Conservation (phyloP, 2,113 vertebrate genomes). For the Ammodytes marinus region DNA sequence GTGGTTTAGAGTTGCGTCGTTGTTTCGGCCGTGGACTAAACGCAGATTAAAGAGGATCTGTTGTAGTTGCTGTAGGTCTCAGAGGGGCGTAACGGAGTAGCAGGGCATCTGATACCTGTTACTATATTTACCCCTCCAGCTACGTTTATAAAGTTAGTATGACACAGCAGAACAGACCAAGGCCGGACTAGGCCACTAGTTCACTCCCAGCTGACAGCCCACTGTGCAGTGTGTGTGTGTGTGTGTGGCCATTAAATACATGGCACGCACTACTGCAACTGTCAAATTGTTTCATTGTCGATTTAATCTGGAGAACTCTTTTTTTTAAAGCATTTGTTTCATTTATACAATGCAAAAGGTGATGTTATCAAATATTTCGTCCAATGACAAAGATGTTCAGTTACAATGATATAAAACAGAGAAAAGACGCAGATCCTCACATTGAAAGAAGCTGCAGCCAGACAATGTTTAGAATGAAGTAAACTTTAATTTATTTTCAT, state of each 20-base stretch:
- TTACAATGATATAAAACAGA: no score
- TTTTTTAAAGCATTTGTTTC: no score
- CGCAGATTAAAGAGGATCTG: constrained; percentile 10
- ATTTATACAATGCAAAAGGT: neutral
- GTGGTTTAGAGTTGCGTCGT: neutral
- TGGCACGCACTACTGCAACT: neutral
- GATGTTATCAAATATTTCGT: neutral
- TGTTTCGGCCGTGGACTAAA: neutral
- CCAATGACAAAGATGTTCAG: neutral
- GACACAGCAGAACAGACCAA: neutral
- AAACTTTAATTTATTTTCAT: no score
- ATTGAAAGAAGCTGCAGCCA: no score
- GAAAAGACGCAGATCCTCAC: no score
- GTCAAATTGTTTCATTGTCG: neutral
- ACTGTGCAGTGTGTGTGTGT: neutral
- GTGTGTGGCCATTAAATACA: no score
- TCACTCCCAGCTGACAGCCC: neutral
- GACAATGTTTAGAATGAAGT: no score
- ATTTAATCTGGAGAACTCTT: no score
- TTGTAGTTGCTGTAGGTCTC: constrained; percentile 16
- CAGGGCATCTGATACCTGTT: constrained; percentile 39
- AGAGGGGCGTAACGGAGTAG: neutral
- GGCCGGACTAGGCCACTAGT: neutral
- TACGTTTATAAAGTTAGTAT: neutral
- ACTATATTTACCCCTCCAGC: constrained; percentile 62